Conservation (phyloP, 2,113 vertebrate genomes). For the Fukomys damarensis region DNA sequence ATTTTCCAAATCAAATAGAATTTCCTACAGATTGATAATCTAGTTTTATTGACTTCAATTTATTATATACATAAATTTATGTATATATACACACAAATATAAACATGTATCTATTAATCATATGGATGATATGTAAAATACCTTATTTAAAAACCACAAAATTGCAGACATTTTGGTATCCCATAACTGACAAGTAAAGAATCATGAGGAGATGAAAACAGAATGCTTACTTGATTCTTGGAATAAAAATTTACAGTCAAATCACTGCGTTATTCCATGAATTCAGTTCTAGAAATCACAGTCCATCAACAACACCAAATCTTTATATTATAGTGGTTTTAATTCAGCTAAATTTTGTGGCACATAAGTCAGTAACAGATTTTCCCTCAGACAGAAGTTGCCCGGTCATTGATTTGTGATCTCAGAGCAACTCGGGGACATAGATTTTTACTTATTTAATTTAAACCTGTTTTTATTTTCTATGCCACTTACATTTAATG, state of each 20-base stretch:
- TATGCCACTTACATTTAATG: background rate
- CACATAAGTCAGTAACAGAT: background rate
- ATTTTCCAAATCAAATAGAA: constrained; percentile 1
- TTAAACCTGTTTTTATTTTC: background rate
- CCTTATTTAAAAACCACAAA: background rate
- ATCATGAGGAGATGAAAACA: background rate
- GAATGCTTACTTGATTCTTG: background rate
- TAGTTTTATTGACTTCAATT: background rate
- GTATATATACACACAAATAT: background rate
- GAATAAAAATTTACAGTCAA: constrained; percentile 10
- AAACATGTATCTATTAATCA: background rate
- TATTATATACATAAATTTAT: background rate
- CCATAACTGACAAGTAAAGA: background rate
- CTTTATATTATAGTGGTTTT: background rate
- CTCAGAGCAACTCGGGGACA: background rate
- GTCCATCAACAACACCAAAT: background rate
- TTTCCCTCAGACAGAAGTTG: background rate
- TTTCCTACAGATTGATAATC: background rate
- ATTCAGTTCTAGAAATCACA: background rate
- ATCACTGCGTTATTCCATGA: background rate
- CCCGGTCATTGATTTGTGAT: background rate
- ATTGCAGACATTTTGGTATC: background rate
- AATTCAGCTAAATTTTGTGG: background rate
- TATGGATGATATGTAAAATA: background rate
- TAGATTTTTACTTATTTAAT: background rate